phyloP scores from a whole-genome alignment of 2,888 invertebrate species.

The Nymphalis urticae region DNA sequence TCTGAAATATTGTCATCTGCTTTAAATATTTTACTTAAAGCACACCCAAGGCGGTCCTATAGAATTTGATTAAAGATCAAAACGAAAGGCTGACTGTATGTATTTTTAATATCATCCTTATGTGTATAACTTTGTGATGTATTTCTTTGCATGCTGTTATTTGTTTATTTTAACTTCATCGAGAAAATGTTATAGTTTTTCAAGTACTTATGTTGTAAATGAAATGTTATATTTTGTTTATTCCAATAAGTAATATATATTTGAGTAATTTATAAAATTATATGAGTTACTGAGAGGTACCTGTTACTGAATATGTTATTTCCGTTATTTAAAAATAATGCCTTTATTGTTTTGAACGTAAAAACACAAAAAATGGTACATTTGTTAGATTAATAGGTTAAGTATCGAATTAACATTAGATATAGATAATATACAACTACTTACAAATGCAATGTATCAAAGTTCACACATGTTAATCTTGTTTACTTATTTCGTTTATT shows the following conservation, averaged over 20 bases:
- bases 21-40: constrained; percentile 79
- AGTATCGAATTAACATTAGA: too few species aligned
- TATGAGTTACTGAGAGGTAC: too few species aligned
- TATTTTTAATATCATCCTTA: constrained; percentile 51
- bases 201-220: too few species aligned
- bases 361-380: too few species aligned
- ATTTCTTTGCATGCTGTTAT: constrained; percentile 16
- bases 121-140: constrained; percentile 23
- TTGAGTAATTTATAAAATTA: too few species aligned
- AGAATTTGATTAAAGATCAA: constrained; percentile 59
- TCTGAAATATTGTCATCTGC: constrained; percentile 79
- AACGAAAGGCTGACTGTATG: constrained; percentile 59
- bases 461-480: constrained; percentile 53
- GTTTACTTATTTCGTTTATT: constrained; percentile 65
- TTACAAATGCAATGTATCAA: constrained; percentile 40
- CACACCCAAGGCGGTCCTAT: constrained; percentile 69
- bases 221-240: too few species aligned
- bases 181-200: neutral
- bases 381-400: too few species aligned
- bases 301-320: too few species aligned
- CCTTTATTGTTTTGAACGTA: too few species aligned
- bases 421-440: neutral
- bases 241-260: neutral
- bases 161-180: neutral
- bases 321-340: too few species aligned